Base-by-base conservation (phyloP, 2,113 vertebrate species). In the Eptesicus fuscus region DNA sequence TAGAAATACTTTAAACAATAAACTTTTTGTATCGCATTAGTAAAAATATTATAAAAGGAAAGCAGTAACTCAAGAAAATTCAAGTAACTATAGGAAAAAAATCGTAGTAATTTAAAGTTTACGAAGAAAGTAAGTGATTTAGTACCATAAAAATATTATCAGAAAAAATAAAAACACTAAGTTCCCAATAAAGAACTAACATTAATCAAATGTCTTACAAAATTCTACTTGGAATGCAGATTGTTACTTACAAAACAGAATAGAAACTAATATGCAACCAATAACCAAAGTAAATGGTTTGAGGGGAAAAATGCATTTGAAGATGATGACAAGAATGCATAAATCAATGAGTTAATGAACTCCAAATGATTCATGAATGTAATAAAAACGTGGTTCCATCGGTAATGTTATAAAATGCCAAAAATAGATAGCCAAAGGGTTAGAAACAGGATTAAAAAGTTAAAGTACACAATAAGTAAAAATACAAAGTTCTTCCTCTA, bases 341-440 rank as follows among this genome's bases (percentile, higher is more conserved):
- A 69, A 84, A 77, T 20, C n/a, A 74, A 51, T 30, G 44, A 88
- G 40, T 82, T 78, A 95, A 93, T 74, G 11, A 96, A 83, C 14
- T 61, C 74, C 3, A 83, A 92, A 78, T 22, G 47, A 88, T 1
- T 67, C 63, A 88, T 23, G 70, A 92, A 83, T 49, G 2, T 85
- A 96, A 94, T 10, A 35, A 91, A 96, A 95, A 91, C 10, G 69
- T 44, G 92, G 88, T 69, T 83, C 17, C 63, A 88, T 51, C 40
- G 74, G 42, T 71, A 80, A 65, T 69, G 82, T 95, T 65, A 5
- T 65, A 35, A 74, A 88, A 56, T 77, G 14, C 28, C 69, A 82
- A 89, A 94, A 71, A 92, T 12, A 92, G 40, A 74, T 59, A 59
- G 10, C 22, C 37, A 93, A 93, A 56, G 9, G 22, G 56, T 61